Evolutionary conservation across 2,888 invertebrate species (phyloP).

Genomic region (Cosmia trapezina): DNA sequence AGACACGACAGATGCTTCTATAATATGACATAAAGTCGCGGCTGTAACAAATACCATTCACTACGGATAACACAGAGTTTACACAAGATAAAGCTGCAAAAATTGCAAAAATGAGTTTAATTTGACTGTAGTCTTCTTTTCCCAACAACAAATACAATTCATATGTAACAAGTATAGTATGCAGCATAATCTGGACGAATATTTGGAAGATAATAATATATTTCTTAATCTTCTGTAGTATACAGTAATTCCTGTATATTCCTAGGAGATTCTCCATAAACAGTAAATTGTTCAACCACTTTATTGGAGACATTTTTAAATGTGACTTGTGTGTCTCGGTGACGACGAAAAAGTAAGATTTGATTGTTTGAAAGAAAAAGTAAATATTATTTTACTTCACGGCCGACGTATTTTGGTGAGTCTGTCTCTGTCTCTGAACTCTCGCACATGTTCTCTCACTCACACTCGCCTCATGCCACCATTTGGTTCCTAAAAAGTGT

Average conservation of each 20-base stretch:
- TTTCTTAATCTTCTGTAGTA: neutral
- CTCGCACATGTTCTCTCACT: too few relatives aligned
- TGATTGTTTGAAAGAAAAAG: too few relatives aligned
- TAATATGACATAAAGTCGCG: conserved; percentile 3
- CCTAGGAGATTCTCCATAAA: conserved; percentile 7
- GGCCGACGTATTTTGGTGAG: too few relatives aligned
- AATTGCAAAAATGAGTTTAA: neutral
- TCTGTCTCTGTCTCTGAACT: too few relatives aligned
- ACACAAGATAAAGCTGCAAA: neutral
- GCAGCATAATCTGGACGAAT: neutral
- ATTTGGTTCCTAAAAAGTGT: too few relatives aligned
- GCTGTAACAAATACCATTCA: neutral
- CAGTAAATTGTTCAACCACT: conserved; percentile 12
- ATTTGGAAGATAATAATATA: neutral
- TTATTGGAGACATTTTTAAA: conserved; percentile 5
- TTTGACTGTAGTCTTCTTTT: neutral
- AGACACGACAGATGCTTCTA: neutral
- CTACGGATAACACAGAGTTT: neutral
- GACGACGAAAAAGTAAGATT: neutral
- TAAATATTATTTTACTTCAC: too few relatives aligned
- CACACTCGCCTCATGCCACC: too few relatives aligned
- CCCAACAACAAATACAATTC: neutral
- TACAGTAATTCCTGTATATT: conserved; percentile 9
- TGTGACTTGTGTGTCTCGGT: too few relatives aligned
- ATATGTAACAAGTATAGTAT: neutral